Percentiles rank a stretch among this genome's conserved stretches.
phyloP scores from a whole-genome alignment of 2,113 vertebrate species.

The Macroglossus sobrinus region DNA sequence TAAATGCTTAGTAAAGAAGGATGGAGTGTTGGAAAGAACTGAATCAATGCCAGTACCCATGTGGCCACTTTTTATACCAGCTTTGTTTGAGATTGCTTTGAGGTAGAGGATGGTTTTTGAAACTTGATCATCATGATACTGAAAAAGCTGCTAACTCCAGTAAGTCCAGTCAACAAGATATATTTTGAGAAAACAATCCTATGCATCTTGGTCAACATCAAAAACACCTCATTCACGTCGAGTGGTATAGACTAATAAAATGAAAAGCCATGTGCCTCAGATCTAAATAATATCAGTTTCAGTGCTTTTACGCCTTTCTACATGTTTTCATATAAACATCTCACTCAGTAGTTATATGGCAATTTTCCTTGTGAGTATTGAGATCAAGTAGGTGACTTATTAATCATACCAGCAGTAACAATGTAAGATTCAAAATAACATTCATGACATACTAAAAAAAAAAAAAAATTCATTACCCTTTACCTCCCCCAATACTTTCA shows the following conservation, averaged over 20 bases:
- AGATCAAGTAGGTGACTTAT: background rate
- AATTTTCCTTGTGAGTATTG: background rate
- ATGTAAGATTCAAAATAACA: background rate
- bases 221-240: background rate
- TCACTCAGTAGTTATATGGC: background rate
- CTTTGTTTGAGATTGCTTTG: background rate
- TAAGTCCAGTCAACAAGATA: background rate
- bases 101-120: background rate
- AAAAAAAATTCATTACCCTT: background rate
- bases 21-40: background rate
- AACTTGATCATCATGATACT: background rate
- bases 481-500: background rate
- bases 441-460: background rate
- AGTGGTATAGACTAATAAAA: background rate
- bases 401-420: background rate
- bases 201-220: background rate
- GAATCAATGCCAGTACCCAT: background rate
- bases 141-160: background rate
- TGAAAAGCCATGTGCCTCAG: background rate
- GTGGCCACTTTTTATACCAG: background rate
- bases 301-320: background rate
- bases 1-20: background rate
- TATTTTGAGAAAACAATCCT: background rate
- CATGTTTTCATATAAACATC: background rate
- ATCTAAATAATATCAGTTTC: background rate